Conservation (phyloP, 2,113 vertebrate species). For the Amphiprion ocellaris region DNA sequence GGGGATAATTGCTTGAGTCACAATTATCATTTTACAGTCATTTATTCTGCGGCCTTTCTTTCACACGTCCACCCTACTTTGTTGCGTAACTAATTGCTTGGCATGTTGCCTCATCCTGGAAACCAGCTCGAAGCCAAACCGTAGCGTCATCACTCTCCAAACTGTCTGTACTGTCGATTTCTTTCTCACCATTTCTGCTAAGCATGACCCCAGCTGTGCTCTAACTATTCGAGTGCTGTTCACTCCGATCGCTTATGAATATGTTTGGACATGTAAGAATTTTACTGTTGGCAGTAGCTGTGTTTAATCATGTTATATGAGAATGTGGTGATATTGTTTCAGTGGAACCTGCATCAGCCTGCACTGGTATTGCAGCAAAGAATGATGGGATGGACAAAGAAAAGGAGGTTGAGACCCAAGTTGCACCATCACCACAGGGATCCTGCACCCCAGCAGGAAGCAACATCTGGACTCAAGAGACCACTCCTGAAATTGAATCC, state of each 20-base stretch:
- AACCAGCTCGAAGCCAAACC: conserved; percentile 39
- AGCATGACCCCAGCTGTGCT: conserved; percentile 7
- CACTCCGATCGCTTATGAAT: background rate
- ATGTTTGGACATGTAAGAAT: conserved; percentile 4
- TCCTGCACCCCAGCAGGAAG: background rate
- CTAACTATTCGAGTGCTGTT: background rate
- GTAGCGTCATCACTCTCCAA: conserved; percentile 38
- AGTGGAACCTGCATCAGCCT: conserved; percentile 57
- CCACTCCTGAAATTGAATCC: conserved; percentile 37
- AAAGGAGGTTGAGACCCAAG: background rate
- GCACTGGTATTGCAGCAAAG: conserved; percentile 27
- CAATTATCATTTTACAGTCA: conserved; percentile 23
- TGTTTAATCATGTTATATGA: conserved; percentile 14
- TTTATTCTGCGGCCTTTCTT: conserved; percentile 33
- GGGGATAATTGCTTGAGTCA: conserved; percentile 36
- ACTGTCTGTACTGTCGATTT: conserved; percentile 20
- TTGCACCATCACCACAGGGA: background rate
- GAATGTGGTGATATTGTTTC: conserved; percentile 58
- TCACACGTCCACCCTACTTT: conserved; percentile 51
- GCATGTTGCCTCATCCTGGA: conserved; percentile 30
- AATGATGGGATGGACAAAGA: conserved; percentile 3
- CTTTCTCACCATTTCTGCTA: background rate
- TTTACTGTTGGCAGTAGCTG: background rate
- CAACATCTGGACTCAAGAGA: conserved; percentile 26
- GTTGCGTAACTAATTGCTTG: conserved; percentile 62